These are phyloP conservation scores for Turdus rufiventris DNA, from an alignment of 2,113 vertebrate species.

Conservation along the genomic window DNA sequence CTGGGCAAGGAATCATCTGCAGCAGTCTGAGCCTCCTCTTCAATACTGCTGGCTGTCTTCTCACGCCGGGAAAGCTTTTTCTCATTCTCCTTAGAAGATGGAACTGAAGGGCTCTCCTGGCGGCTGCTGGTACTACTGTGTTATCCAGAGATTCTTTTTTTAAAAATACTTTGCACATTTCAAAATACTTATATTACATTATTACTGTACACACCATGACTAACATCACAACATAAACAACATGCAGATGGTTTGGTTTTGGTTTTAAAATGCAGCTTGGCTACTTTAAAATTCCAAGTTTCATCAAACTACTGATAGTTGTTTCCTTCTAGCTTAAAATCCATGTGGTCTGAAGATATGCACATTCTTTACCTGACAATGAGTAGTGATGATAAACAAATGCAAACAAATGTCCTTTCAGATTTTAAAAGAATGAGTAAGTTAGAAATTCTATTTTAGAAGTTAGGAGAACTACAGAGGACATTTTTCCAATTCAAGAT, in stretches of 20 bases:
- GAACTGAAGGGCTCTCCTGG: constrained; percentile 73
- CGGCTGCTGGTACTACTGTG: constrained; percentile 73
- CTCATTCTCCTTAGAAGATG: constrained; percentile 71
- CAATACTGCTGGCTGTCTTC: constrained; percentile 74
- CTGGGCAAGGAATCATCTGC: constrained; percentile 82
- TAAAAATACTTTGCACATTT: not conserved
- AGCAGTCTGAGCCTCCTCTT: constrained; percentile 79
- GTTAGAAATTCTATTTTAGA: not conserved
- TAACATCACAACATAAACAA: not conserved
- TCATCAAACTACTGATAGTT: not conserved
- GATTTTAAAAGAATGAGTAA: not conserved
- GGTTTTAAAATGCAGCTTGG: not conserved
- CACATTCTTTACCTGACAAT: not conserved
- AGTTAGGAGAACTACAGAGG: not conserved
- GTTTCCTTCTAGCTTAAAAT: not conserved
- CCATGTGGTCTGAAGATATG: not conserved
- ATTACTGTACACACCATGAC: not conserved
- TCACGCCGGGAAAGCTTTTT: constrained; percentile 49
- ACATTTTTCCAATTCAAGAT: not conserved
- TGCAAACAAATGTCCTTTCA: not conserved
- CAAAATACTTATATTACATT: not conserved
- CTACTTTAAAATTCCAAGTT: not conserved
- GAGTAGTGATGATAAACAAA: not conserved
- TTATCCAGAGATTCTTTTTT: not conserved
- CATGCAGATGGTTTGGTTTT: not conserved